A percentile compares a stretch with the other conserved stretches of the same genome.
phyloP scores from a whole-genome alignment of 2,113 vertebrate genomes.

The Pedetes capensis region DNA sequence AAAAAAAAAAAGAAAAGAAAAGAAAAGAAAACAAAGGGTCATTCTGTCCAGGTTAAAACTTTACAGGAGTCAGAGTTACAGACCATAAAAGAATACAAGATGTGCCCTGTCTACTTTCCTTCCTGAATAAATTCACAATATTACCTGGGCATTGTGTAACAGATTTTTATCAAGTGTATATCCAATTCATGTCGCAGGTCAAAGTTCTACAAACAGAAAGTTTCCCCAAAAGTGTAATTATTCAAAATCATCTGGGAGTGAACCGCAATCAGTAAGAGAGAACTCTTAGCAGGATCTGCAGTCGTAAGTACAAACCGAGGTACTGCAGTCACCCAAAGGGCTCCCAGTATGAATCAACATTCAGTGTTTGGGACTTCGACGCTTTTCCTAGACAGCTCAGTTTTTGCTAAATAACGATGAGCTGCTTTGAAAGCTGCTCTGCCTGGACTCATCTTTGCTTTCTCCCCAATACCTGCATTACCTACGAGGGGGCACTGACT shows the following conservation, averaged over 20 bases:
- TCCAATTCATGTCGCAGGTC: background rate
- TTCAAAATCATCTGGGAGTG: background rate
- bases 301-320: constrained; percentile 1
- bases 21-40: background rate
- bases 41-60: background rate
- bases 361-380: background rate
- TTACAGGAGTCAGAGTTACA: background rate
- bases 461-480: background rate
- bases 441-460: background rate
- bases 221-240: background rate
- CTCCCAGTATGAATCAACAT: background rate
- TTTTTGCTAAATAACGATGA: background rate
- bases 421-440: background rate
- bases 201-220: background rate
- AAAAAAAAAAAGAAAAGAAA: too few relatives aligned
- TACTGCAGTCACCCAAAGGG: background rate
- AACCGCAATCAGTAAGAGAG: background rate
- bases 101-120: background rate
- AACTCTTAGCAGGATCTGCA: background rate
- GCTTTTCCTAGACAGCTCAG: background rate
- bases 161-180: background rate
- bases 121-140: background rate
- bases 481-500: too few relatives aligned
- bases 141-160: background rate
- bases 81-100: background rate